phyloP scores from a whole-genome alignment of 2,797 vertebrate genomes.

The Bufotes viridis region DNA sequence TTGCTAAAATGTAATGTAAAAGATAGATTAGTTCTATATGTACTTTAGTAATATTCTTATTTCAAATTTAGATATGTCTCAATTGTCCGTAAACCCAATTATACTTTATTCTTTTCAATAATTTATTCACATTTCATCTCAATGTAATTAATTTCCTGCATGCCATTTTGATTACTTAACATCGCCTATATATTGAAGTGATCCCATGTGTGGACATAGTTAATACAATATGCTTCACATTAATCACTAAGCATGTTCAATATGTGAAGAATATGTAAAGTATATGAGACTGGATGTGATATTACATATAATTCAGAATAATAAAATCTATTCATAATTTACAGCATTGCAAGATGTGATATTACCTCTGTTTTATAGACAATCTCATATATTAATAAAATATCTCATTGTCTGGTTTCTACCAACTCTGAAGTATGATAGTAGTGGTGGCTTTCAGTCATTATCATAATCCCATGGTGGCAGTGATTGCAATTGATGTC shows the following conservation, averaged over 20 bases:
- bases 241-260: neutral
- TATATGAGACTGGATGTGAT: neutral
- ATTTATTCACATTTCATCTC: neutral
- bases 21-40: neutral
- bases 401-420: too few species aligned
- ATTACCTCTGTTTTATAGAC: too few species aligned
- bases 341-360: neutral
- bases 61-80: neutral
- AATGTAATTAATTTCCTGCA: neutral
- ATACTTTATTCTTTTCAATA: conserved; percentile 4
- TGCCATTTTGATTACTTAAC: neutral
- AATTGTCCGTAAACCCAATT: neutral
- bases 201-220: neutral
- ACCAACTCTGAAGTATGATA: too few species aligned
- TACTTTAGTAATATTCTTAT: neutral
- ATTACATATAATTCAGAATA: neutral
- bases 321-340: neutral
- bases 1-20: neutral
- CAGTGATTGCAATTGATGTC: too few species aligned
- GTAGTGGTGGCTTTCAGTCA: too few species aligned
- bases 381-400: too few species aligned
- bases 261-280: neutral
- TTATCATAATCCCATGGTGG: too few species aligned
- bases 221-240: neutral
- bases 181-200: neutral